A percentile compares a stretch with the other conserved stretches of the same genome.
Conservation (phyloP, 1,140 invertebrate species). For the Parapsyche elsis region DNA sequence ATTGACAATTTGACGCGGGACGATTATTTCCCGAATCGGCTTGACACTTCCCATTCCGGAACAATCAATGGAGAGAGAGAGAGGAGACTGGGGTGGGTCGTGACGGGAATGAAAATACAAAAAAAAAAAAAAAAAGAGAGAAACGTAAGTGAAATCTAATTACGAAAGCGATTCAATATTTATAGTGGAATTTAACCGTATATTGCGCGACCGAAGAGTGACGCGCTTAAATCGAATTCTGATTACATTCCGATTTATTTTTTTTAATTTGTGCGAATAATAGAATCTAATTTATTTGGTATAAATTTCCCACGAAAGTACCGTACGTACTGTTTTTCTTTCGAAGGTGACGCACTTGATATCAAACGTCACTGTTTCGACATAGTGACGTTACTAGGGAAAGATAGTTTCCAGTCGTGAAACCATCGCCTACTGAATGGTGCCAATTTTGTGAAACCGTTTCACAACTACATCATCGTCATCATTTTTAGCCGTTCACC, state of each 20-base stretch:
- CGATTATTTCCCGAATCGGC: slow-evolving; percentile 38
- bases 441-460: no score
- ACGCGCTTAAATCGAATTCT: neutral
- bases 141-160: slow-evolving; percentile 5
- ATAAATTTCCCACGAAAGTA: no score
- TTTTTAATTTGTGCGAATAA: no score
- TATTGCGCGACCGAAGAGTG: neutral
- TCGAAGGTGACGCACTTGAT: no score
- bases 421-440: no score
- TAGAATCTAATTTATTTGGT: no score
- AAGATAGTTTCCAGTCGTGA: no score
- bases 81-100: neutral
- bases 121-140: neutral
- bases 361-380: no score
- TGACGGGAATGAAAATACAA: neutral
- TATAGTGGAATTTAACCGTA: neutral
- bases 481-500: no score
- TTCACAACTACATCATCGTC: no score
- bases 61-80: neutral
- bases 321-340: no score
- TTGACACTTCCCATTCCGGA: slow-evolving; percentile 34
- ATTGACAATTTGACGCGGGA: slow-evolving; percentile 46
- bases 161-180: neutral
- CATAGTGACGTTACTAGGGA: no score
- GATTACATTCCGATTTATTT: neutral